Conservation (phyloP, 2,888 invertebrate species). For the Acronicta psi region DNA sequence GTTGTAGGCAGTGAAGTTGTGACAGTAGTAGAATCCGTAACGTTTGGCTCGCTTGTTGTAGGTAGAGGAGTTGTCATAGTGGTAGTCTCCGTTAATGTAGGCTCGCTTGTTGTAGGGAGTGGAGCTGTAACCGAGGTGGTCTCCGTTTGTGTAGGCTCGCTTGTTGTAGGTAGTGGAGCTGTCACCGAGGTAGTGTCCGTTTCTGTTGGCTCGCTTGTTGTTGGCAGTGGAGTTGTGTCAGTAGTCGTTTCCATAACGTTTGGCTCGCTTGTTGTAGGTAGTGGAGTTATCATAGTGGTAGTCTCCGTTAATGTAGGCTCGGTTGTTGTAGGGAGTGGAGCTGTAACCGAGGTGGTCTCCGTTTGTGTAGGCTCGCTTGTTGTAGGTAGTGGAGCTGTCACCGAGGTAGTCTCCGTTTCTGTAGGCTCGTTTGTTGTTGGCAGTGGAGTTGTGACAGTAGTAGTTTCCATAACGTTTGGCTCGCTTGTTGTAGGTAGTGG, state of each 20-base stretch:
- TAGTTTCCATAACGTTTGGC: background rate
- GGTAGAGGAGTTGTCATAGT: slow-evolving; percentile 3
- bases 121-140: slow-evolving; percentile 1
- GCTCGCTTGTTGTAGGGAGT: slow-evolving; percentile 4
- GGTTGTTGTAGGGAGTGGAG: slow-evolving; percentile 5
- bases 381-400: background rate
- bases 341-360: slow-evolving; percentile 5
- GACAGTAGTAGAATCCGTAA: slow-evolving; percentile 8
- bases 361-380: background rate
- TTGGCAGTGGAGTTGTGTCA: background rate
- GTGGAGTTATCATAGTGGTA: background rate
- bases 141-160: background rate
- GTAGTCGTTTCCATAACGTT: background rate
- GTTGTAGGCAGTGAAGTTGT: slow-evolving; percentile 3
- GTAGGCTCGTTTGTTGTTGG: slow-evolving; percentile 5
- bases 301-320: slow-evolving; percentile 1
- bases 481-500: slow-evolving; percentile 8
- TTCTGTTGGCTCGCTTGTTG: background rate
- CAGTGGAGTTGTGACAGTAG: slow-evolving; percentile 13
- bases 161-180: slow-evolving; percentile 12
- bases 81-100: slow-evolving; percentile 6
- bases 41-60: background rate
- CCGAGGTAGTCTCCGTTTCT: slow-evolving; percentile 5
- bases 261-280: background rate
- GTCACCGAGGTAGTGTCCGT: slow-evolving; percentile 15